phyloP scores from a whole-genome alignment of 1,140 invertebrate species.

The Lethocerus indicus region DNA sequence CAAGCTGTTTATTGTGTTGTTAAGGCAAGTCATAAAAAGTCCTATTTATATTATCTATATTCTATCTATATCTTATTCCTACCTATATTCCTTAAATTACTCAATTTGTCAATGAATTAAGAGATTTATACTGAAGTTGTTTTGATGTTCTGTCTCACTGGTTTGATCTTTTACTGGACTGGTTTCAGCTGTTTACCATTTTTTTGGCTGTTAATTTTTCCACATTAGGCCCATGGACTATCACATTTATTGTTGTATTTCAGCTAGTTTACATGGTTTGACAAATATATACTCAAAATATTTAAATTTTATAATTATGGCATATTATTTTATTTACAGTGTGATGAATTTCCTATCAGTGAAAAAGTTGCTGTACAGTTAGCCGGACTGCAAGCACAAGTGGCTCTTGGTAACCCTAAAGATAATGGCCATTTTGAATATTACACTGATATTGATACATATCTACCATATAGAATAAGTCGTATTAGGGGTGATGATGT shows the following conservation, averaged over 20 bases:
- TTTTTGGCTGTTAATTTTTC: too few relatives aligned
- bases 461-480: slow-evolving; percentile 60
- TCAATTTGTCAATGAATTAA: too few relatives aligned
- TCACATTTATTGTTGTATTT: not conserved
- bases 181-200: too few relatives aligned
- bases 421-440: slow-evolving; percentile 47
- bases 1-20: slow-evolving; percentile 90
- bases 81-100: too few relatives aligned
- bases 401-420: slow-evolving; percentile 73
- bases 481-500: slow-evolving; percentile 53
- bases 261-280: too few relatives aligned
- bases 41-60: too few relatives aligned
- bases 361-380: slow-evolving; percentile 88
- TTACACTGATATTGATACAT: slow-evolving; percentile 64
- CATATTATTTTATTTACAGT: slow-evolving; percentile 31
- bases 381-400: slow-evolving; percentile 85
- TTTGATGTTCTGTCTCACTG: too few relatives aligned
- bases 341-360: slow-evolving; percentile 86
- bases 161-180: too few relatives aligned
- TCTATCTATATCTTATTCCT: too few relatives aligned
- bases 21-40: slow-evolving; percentile 60
- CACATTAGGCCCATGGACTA: too few relatives aligned
- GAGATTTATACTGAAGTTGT: too few relatives aligned
- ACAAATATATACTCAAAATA: too few relatives aligned
- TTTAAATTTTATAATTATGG: slow-evolving; percentile 1